These are phyloP conservation scores for Aix galericulata DNA, from an alignment of 2,113 vertebrate species.

Conservation along the genomic window DNA sequence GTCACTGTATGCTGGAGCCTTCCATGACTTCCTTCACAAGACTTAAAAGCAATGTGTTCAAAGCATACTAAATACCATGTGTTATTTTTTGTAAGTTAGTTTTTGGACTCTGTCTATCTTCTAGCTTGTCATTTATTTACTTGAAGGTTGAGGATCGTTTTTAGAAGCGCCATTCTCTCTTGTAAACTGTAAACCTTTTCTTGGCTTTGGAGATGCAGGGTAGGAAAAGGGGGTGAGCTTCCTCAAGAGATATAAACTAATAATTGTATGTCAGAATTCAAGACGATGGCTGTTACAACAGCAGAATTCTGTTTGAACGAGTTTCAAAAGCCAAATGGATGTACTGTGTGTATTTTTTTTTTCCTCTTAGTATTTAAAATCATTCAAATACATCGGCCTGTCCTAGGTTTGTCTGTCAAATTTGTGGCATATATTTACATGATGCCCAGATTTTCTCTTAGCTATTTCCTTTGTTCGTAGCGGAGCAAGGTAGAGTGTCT, in stretches of 20 bases:
- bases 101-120: slow-evolving; percentile 22
- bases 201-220: rapidly evolving
- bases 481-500: background rate
- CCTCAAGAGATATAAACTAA: background rate
- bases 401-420: background rate
- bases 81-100: background rate
- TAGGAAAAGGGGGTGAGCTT: background rate
- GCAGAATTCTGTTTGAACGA: background rate
- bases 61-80: background rate
- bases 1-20: slow-evolving; percentile 31
- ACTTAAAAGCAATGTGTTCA: background rate
- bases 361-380: background rate
- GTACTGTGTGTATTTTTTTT: background rate
- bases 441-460: background rate
- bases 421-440: background rate
- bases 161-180: background rate
- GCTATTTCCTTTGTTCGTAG: background rate
- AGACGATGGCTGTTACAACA: background rate
- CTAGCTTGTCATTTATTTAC: slow-evolving; percentile 30
- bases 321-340: background rate
- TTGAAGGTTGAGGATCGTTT: background rate
- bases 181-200: background rate
- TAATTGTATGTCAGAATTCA: background rate
- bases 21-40: slow-evolving; percentile 1
- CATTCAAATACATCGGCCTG: background rate